A percentile compares a stretch with the other conserved stretches of the same genome.
These are phyloP conservation scores for Aphelocoma californica DNA, from an alignment of 2,797 vertebrate species.

Conservation along the genomic window DNA sequence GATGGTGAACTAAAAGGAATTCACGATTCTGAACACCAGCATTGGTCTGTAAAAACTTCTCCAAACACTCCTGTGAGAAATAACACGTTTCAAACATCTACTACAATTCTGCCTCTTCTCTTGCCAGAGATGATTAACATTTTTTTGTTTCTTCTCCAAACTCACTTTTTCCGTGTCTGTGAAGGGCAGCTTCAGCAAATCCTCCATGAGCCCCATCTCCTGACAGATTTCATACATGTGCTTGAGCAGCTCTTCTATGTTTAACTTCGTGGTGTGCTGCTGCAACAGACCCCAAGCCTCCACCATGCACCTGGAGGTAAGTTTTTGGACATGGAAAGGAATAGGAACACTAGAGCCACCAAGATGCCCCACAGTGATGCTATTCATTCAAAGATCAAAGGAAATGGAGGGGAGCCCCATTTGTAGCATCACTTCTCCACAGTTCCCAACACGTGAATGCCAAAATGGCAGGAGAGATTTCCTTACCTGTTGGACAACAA, in stretches of 20 bases:
- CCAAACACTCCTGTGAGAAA: constrained; percentile 85
- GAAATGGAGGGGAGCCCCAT: neutral
- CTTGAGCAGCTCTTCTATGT: constrained; percentile 83
- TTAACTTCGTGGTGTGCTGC: constrained; percentile 81
- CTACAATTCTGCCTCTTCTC: neutral
- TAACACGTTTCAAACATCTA: neutral
- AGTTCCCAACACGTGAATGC: neutral
- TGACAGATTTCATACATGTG: constrained; percentile 88
- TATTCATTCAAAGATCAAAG: neutral
- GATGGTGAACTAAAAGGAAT: constrained; percentile 90
- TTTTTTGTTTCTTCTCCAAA: neutral
- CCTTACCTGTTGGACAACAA: constrained; percentile 88
- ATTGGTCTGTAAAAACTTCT: constrained; percentile 86
- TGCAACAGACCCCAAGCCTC: constrained; percentile 89
- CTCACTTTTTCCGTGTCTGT: constrained; percentile 85
- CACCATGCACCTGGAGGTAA: constrained; percentile 83
- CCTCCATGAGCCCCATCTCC: constrained; percentile 89
- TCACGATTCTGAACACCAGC: constrained; percentile 86
- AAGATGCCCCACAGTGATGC: neutral
- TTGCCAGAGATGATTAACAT: neutral
- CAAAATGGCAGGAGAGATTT: neutral
- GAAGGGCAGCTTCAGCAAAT: constrained; percentile 91
- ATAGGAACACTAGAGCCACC: neutral
- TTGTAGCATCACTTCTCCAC: neutral
- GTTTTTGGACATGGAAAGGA: neutral